Evolutionary conservation across 2,888 invertebrate species (phyloP), one percentile per base, ranked within the genome.

Genomic region (Dorcus parallelipipedus): DNA sequence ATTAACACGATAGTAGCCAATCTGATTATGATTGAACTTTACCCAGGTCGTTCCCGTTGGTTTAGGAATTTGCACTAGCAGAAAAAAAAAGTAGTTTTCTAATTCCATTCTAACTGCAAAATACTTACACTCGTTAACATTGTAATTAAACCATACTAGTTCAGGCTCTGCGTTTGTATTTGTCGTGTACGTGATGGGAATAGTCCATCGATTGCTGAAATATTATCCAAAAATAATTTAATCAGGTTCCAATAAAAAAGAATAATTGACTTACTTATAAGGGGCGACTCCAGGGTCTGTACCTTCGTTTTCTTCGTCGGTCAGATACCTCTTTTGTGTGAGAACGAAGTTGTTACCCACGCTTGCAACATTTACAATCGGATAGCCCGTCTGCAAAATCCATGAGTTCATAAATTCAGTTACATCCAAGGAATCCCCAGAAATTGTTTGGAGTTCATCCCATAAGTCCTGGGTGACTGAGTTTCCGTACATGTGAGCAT

Each of bases 341-440:
- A 94, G 77, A 3, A 79, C 79, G 62, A 83, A 87, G 0, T 77
- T 80, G 74, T 80, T 54, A 70, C 72, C 60, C 70, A 75, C 78
- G 50, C 77, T 79, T 0, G 71, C 73, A 1, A 91, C 87, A 1
- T 79, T 83, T 3, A 96, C 79, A 0, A 95, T 81, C 0, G 95
- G 95, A 69, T 87, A 90, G 0, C 95, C 95, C 89, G 89, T 93
- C 78, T 95, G 95, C 43, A 84, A 82, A 0, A 93, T 95, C 91
- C 93, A 96, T 0, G 94, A 93, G 70, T 91, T 87, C 91, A 95
- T 91, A 59, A 82, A 81, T 70, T 75, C 82, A 68, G 77, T 79
- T 3, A 88, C 73, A 71, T 83, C 81, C 4, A 87, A 78, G 54
- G 78, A 75, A 9, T 76, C 76, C 40, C 78, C 78, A 54, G 84